These are phyloP conservation scores for Eulemur rufifrons DNA, from an alignment of 2,113 vertebrate genomes.

Conservation along the genomic window DNA sequence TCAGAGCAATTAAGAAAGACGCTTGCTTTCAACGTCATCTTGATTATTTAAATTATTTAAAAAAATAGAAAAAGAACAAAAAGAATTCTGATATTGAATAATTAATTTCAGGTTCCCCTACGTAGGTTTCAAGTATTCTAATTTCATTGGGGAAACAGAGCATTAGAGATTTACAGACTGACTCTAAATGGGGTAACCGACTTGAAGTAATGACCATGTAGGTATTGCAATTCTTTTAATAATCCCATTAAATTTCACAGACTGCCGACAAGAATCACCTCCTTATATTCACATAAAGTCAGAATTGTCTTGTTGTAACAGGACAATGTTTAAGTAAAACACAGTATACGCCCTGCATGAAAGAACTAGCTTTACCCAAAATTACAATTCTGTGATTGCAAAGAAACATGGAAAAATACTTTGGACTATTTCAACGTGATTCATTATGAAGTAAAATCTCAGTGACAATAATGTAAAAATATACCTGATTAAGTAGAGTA, in stretches of 20 bases:
- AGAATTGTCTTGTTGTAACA: not conserved
- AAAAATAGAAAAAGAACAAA: not conserved
- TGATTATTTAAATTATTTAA: slow-evolving; percentile 9
- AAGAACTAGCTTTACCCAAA: not conserved
- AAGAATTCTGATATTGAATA: not conserved
- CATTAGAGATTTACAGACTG: not conserved
- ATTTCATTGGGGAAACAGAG: not conserved
- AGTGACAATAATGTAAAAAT: not conserved
- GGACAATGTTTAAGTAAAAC: not conserved
- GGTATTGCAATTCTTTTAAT: not conserved
- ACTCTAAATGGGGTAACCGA: not conserved
- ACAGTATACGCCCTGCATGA: rapidly evolving
- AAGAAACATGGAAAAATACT: not conserved
- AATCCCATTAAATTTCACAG: not conserved
- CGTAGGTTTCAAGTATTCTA: not conserved
- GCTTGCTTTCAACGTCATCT: not conserved
- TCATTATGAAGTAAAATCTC: slow-evolving; percentile 2
- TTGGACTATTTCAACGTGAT: not conserved
- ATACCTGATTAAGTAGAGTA: not conserved
- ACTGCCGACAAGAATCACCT: not conserved
- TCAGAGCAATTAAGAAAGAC: not conserved
- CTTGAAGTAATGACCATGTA: not conserved
- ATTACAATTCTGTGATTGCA: not conserved
- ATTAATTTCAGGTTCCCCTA: not conserved
- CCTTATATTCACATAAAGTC: not conserved